These are phyloP conservation scores for Chrysaora quinquecirrha DNA, from an alignment of 30 jellyfish, hydroid and myxozoan genomes.

Conservation along the genomic window DNA sequence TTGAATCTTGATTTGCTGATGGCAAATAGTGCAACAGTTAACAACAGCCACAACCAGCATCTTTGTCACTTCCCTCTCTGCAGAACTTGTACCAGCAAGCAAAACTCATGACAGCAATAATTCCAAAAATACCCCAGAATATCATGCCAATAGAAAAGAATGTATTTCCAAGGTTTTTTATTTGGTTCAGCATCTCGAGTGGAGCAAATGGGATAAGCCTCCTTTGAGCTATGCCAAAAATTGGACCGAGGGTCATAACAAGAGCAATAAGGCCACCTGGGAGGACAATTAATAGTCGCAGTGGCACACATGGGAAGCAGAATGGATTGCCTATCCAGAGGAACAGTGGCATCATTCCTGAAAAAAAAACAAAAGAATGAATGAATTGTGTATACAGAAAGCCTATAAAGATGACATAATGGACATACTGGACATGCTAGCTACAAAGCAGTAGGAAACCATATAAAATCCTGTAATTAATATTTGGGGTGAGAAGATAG, in stretches of 20 bases:
- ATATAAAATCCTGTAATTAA: too few species aligned
- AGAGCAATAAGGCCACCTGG: constrained; percentile 98
- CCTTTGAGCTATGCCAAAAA: constrained; percentile 86
- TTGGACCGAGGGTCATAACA: constrained; percentile 95
- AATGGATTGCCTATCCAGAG: constrained; percentile 98
- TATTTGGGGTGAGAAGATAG: too few species aligned
- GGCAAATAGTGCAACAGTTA: too few species aligned
- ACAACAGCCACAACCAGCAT: constrained; percentile 82
- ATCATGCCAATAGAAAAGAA: constrained; percentile 96
- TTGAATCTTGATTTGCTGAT: too few species aligned
- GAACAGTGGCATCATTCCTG: constrained; percentile 97
- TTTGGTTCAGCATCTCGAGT: constrained; percentile 82
- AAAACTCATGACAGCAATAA: constrained; percentile 61
- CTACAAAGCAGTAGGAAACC: too few species aligned
- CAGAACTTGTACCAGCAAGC: constrained; percentile 89
- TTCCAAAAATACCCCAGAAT: constrained; percentile 93
- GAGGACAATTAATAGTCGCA: constrained; percentile 86
- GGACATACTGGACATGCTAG: too few species aligned
- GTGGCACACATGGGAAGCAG: constrained; percentile 96
- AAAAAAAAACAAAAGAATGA: not conserved
- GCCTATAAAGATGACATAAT: too few species aligned
- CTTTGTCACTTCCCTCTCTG: constrained; percentile 85
- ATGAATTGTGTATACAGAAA: too few species aligned
- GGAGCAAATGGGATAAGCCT: constrained; percentile 88
- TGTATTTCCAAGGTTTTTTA: constrained; percentile 85